These are phyloP conservation scores for Melanerpes aurifrons DNA, from an alignment of 2,113 vertebrate genomes.

Conservation along the genomic window DNA sequence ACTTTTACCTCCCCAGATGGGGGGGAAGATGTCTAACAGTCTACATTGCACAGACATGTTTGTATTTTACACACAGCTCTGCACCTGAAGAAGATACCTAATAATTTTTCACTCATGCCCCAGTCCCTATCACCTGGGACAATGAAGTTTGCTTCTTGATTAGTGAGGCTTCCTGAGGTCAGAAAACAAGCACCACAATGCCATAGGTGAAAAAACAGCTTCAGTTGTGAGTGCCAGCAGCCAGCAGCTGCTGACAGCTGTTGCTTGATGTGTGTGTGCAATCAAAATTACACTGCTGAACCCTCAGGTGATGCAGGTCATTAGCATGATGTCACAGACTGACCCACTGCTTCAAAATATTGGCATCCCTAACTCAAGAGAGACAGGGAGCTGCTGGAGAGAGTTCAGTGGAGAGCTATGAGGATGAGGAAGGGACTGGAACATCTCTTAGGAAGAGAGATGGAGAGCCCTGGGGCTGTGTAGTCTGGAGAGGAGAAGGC, in stretches of 20 bases:
- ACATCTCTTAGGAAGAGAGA: no score
- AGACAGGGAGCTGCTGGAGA: no score
- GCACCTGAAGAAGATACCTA: background rate
- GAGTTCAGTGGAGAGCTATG: no score
- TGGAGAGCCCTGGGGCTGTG: no score
- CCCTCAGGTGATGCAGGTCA: background rate
- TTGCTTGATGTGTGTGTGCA: fast-evolving
- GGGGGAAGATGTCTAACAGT: background rate
- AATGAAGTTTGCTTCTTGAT: background rate
- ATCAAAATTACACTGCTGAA: background rate
- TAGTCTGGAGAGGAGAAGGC: no score
- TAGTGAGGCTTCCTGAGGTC: background rate
- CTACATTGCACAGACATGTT: background rate
- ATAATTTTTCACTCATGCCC: background rate
- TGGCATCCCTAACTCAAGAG: background rate
- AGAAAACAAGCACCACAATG: background rate
- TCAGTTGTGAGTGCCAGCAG: background rate
- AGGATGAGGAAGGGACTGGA: no score
- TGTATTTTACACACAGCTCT: background rate
- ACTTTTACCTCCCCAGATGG: background rate
- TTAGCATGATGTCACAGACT: background rate
- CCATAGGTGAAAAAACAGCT: background rate
- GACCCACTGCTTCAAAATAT: background rate
- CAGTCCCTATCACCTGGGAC: background rate
- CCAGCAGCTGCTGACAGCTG: background rate